Conservation (phyloP, 2,113 vertebrate genomes). For the Chinchilla lanigera region DNA sequence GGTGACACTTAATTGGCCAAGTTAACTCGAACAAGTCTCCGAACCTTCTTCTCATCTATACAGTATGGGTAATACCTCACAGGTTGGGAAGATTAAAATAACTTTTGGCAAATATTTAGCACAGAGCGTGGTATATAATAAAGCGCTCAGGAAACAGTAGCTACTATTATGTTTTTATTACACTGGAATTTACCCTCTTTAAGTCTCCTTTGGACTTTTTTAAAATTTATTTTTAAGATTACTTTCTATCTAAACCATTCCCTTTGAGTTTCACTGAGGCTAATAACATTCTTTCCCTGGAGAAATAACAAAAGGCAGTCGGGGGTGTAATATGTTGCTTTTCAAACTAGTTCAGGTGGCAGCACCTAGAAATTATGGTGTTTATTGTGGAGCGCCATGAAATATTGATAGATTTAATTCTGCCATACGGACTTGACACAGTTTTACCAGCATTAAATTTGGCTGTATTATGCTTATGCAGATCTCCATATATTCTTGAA, state of each 20-base stretch:
- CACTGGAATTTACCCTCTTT: constrained; percentile 33
- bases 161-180: constrained; percentile 40
- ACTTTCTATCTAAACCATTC: constrained; percentile 66
- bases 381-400: constrained; percentile 51
- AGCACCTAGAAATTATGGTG: constrained; percentile 68
- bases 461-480: constrained; percentile 37
- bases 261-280: constrained; percentile 59
- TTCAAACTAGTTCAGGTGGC: constrained; percentile 67
- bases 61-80: not conserved
- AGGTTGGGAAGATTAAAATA: constrained; percentile 31
- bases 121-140: not conserved
- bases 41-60: not conserved
- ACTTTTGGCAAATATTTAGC: constrained; percentile 58
- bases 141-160: constrained; percentile 31
- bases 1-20: not conserved
- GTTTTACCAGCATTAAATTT: constrained; percentile 58
- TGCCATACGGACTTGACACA: constrained; percentile 38
- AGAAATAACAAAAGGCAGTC: constrained; percentile 68
- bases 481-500: constrained; percentile 39
- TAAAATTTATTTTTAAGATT: constrained; percentile 61
- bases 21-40: constrained; percentile 15
- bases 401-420: constrained; percentile 70
- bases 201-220: constrained; percentile 27
- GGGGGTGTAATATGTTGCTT: constrained; percentile 57
- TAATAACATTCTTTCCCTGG: constrained; percentile 57